Evolutionary conservation across 2,113 vertebrate genomes (phyloP), one percentile per base, ranked within the genome.

Genomic region (Calyptommatus sinebrachiatus): DNA sequence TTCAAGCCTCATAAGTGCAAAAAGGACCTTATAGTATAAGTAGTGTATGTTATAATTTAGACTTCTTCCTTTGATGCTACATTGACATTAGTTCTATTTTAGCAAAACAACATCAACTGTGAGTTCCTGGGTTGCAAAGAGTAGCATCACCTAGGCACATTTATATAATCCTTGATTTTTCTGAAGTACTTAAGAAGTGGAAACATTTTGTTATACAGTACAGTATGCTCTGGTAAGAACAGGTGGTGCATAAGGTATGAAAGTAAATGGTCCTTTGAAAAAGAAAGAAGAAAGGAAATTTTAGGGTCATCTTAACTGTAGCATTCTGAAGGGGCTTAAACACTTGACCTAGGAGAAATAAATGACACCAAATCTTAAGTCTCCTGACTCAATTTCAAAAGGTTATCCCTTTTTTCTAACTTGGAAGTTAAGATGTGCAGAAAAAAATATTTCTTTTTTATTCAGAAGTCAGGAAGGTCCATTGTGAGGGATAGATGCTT

Each of bases 81-180:
- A 2, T 1, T 4, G 6, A 31, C 71, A 46, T 0, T 26, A 16
- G 80, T 1, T 0, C 0, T 21, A 75, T 14, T 20, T 8, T 68
- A 31, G 72, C 16, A 26, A 24, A 46, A 22, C 6, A 71, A 48
- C 28, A n/a, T n/a, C n/a, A 45, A 18, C 9, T 50, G 48, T n/a
- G n/a, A 9, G 10, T 60, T 28, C 65, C 29, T 10, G 1, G 41
- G 31, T 26, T 81, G 20, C 31, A 61, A 5, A 81, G 7, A 70
- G 35, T 7, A 79, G 18, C 80, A 74, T 63, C 79, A 80, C 9
- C 77, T 26, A 71, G 41, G 31, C 6, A 7, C 5, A 46, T 31
- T 41, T 62, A 24, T 11, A 84, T 11, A 84, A 84, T 80, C 78
- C 78, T 82, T 77, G 76, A 31, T 10, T 70, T 31, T 10, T 28